Conservation (phyloP, 1,140 invertebrate species). For the Ladona fulva region DNA sequence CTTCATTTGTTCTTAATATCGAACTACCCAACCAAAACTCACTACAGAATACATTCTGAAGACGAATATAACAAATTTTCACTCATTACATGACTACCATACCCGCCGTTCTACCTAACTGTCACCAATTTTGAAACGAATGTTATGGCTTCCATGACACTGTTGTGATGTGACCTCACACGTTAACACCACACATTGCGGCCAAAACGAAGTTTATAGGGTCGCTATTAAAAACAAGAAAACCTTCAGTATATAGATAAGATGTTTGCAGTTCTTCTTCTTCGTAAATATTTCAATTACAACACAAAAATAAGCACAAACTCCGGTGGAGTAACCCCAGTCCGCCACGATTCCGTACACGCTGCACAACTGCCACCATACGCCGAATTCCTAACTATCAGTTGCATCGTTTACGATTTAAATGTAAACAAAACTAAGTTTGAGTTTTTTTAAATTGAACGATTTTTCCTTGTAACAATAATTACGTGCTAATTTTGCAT, state of each 20-base stretch:
- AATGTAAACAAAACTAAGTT: not conserved
- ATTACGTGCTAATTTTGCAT: no score
- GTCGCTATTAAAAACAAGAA: not conserved
- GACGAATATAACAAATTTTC: not conserved
- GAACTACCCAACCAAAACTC: not conserved
- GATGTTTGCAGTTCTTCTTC: not conserved
- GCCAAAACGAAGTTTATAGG: not conserved
- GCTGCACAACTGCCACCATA: not conserved
- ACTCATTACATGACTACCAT: not conserved
- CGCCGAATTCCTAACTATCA: not conserved
- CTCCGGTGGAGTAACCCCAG: not conserved
- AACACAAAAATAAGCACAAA: not conserved
- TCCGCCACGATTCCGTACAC: not conserved
- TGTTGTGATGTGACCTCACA: not conserved
- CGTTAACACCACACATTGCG: not conserved
- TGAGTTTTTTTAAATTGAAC: not conserved
- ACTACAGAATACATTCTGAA: not conserved
- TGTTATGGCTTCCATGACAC: constrained; percentile 8
- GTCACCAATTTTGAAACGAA: not conserved
- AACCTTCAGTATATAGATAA: not conserved
- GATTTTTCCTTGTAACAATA: no score
- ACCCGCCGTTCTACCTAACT: not conserved
- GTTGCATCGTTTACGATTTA: not conserved
- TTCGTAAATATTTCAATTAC: not conserved
- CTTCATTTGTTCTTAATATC: constrained; percentile 23